phyloP scores from a whole-genome alignment of 37 sponge, comb jelly and placozoan species.

The Beroe ovata region DNA sequence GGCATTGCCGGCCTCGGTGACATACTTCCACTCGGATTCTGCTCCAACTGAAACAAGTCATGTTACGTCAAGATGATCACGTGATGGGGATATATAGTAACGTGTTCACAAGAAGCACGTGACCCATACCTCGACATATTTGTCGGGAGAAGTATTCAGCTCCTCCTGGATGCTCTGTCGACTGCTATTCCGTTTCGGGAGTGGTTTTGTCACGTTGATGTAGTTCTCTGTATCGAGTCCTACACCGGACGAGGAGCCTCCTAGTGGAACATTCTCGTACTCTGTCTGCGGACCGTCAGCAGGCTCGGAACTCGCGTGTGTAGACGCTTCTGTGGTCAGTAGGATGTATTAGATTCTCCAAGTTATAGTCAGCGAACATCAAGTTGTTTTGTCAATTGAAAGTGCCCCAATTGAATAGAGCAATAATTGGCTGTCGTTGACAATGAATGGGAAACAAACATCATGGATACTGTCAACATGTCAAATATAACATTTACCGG shows the following conservation, averaged over 20 bases:
- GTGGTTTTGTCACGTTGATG: not conserved
- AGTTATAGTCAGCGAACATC: too few species aligned
- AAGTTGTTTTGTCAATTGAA: too few species aligned
- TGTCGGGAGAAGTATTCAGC: not conserved
- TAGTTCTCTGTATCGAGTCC: not conserved
- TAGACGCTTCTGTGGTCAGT: not conserved
- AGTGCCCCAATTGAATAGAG: too few species aligned
- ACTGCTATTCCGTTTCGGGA: not conserved
- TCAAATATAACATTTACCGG: not conserved
- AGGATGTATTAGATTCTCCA: too few species aligned
- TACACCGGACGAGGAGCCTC: not conserved
- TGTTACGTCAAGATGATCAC: too few species aligned
- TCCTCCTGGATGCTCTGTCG: not conserved
- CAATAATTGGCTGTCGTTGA: too few species aligned
- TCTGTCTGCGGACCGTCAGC: slow-evolving; percentile 44
- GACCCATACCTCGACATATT: not conserved
- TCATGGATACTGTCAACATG: too few species aligned
- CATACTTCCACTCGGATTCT: slow-evolving; percentile 16
- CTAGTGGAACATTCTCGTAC: not conserved
- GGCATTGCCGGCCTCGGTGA: not conserved
- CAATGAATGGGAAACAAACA: too few species aligned
- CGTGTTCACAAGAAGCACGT: too few species aligned
- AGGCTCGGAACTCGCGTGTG: not conserved
- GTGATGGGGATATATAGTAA: too few species aligned
- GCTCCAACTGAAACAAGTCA: slow-evolving; percentile 44